Conservation (phyloP, 2,113 vertebrate genomes). For the Uria aalge region DNA sequence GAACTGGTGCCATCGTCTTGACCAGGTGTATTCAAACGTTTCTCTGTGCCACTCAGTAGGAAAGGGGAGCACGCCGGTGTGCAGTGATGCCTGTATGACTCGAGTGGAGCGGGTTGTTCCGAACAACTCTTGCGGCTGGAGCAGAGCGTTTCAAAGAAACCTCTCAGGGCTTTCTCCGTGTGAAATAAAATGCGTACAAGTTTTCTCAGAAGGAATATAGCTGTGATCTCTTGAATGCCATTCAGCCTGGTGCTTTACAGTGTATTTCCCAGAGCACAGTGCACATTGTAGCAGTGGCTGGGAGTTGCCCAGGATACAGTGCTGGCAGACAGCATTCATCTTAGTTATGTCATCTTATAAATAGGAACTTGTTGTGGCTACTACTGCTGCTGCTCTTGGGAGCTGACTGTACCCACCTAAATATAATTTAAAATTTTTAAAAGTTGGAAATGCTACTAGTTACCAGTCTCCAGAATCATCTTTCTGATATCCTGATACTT, state of each 20-base stretch:
- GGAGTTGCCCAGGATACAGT: background rate
- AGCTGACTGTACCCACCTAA: background rate
- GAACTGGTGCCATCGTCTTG: accelerated
- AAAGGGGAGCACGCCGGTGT: background rate
- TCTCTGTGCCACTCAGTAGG: background rate
- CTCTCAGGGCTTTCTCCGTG: background rate
- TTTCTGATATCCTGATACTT: background rate
- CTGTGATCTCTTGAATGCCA: background rate
- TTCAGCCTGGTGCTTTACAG: background rate
- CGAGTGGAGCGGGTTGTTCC: accelerated
- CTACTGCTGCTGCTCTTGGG: background rate
- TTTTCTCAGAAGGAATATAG: background rate
- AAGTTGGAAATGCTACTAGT: background rate
- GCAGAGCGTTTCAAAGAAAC: background rate
- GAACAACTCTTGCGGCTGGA: background rate
- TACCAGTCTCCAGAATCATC: background rate
- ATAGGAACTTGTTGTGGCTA: background rate
- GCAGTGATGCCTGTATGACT: background rate
- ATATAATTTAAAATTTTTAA: background rate
- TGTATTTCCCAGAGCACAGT: background rate
- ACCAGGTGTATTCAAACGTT: background rate
- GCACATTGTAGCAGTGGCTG: background rate
- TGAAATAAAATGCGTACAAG: background rate
- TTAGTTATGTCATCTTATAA: background rate
- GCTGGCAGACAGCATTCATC: background rate